Evolutionary conservation across 1,140 invertebrate species (phyloP), one percentile per base, ranked within the genome.

Genomic region (Trichonephila inaurata): DNA sequence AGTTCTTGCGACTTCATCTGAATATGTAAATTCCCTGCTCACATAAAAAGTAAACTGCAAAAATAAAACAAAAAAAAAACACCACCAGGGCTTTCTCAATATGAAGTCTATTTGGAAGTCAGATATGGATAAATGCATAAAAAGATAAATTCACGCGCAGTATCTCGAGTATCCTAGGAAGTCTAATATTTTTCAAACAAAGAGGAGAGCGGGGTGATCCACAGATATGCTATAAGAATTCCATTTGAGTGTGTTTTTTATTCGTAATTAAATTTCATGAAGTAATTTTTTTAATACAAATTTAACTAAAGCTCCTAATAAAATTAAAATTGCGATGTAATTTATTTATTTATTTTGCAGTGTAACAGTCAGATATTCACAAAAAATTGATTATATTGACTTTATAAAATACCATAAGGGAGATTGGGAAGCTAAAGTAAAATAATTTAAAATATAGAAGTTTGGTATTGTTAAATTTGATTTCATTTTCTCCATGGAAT

Each of bases 91-190:
- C 72, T 77, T 77, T 77, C 72, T 33, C 72, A 77, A 77, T 28
- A 77, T 40, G 72, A 40, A 77, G 72, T 77, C 72, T 77, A 40
- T 33, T 77, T 77, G 72, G 72, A 77, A 77, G 72, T 77, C 72
- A 77, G 72, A 77, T 77, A 40, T 77, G 72, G 28, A 40, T 40
- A 77, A 77, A 77, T 33, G 72, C 14, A 77, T 40, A 77, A 40
- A 77, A 77, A 77, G 72, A 40, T 77, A 77, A 14, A 77, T 77
- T 33, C 62, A 18, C 28, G 16, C 12, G 24, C 12, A 33, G 28
- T 6, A 16, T 40, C 14, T 77, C 72, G 7, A 33, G 72, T 77
- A 77, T 77, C 33, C 28, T 77, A 33, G 18, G 33, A 77, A 77
- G 33, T 77, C 24, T 77, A 33, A 77, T 77, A 77, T 77, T 77